These are phyloP conservation scores for Campylomormyrus tamandua DNA, from an alignment of 2,113 vertebrate genomes.

Conservation along the genomic window DNA sequence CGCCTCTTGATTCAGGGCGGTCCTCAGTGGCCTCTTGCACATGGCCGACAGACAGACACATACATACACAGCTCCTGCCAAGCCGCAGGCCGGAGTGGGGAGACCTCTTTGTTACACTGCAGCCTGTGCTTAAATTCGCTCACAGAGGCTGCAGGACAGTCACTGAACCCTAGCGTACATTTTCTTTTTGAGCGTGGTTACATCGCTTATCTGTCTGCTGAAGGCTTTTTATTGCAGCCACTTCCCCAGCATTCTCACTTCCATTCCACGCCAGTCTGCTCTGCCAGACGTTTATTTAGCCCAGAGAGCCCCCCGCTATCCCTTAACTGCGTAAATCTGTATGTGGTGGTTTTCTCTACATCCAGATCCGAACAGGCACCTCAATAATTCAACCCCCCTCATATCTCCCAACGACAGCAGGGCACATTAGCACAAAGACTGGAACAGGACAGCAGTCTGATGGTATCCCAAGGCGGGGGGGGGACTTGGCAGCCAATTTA, in stretches of 20 bases:
- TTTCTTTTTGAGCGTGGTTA: background rate
- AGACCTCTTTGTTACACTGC: background rate
- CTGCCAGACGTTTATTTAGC: background rate
- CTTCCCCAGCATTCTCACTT: background rate
- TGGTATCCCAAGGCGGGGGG: background rate
- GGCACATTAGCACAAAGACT: background rate
- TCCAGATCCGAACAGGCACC: background rate
- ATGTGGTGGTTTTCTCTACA: background rate
- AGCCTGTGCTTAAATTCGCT: background rate
- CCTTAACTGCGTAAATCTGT: background rate
- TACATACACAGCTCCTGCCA: background rate
- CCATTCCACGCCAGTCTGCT: background rate
- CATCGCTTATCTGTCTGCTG: background rate
- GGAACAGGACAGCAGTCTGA: background rate
- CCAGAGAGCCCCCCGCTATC: background rate
- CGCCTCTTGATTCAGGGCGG: background rate
- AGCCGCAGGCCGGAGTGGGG: background rate
- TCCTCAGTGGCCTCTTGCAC: background rate
- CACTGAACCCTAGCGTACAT: background rate
- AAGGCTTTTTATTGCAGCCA: background rate
- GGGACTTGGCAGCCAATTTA: background rate
- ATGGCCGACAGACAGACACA: background rate
- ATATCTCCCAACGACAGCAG: background rate
- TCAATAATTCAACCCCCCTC: background rate
- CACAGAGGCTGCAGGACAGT: background rate